Evolutionary conservation across 2,888 invertebrate genomes (phyloP), one percentile per base, ranked within the genome.

Genomic region (Gymnocheta viridis): DNA sequence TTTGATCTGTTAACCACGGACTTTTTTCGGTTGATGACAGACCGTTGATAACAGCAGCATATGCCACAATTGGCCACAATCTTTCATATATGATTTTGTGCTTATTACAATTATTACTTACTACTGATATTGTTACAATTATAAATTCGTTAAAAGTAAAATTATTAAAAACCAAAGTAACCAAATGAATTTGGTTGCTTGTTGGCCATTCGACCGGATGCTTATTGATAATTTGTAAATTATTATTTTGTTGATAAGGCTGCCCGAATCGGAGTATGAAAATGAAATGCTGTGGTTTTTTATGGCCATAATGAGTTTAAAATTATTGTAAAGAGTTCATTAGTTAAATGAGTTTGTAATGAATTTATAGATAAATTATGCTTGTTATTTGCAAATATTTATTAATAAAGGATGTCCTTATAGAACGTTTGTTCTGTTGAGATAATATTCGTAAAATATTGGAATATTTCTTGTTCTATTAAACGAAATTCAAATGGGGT

Each of bases 201-300:
- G 64, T 76, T 56, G 49, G 24, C 76, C 67, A 67, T 32, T 64
- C 47, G 70, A 56, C 73, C 84, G 84, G 84, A 84, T 78, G 81
- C 81, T 84, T 73, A 84, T 77, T 84, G 84, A 84, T 84, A 84
- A 84, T 84, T 84, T 84, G 81, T 84, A 81, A 84, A 84, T 84
- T 84, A 84, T 84, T 84, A 84, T 81, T 77, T 73, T 84, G 78
- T 60, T 70, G 84, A 84, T 84, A 84, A 84, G 41, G 66, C 49
- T 66, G 56, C 19, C 29, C 4, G 32, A 73, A 80, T 64, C 64
- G 58, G 85, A 67, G 77, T 87, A 85, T 87, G 86, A 41, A 54
- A 54, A 54, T 69, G 19, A 19, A 69, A 41, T 49, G 66, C 14
- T 81, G 77, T 32, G 73, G 81, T 19, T 66, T 76, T 54, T 80